phyloP scores from a whole-genome alignment of 2,888 invertebrate genomes.

The Amblyjoppa proteus region DNA sequence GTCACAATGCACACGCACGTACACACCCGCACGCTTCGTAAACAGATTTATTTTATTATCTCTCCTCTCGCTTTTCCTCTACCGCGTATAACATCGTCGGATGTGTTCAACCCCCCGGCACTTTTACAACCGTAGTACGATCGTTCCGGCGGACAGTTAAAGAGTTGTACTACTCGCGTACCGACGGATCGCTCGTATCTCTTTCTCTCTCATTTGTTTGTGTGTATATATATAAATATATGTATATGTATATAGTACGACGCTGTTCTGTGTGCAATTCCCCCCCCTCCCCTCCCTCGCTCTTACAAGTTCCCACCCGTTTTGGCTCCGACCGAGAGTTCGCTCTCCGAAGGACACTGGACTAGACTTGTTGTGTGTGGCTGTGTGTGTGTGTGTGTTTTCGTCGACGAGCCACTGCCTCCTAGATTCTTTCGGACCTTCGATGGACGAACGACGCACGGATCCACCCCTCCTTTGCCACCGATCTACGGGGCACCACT shows the following conservation, averaged over 20 bases:
- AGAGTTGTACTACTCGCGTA: conserved; percentile 36
- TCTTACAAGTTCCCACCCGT: conserved; percentile 15
- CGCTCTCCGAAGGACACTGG: background rate
- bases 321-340: conserved; percentile 5
- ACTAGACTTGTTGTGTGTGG: background rate
- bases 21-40: conserved; percentile 38
- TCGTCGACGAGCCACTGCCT: background rate
- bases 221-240: background rate
- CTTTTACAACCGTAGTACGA: conserved; percentile 22
- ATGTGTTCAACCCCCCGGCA: background rate
- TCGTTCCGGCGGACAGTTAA: background rate
- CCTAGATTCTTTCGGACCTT: background rate
- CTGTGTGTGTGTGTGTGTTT: too few relatives aligned
- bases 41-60: conserved; percentile 4
- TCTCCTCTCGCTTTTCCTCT: conserved; percentile 8
- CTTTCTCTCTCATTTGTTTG: background rate
- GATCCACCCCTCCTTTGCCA: background rate
- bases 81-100: background rate
- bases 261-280: background rate
- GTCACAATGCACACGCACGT: conserved; percentile 12
- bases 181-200: background rate
- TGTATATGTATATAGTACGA: background rate
- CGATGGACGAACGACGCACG: background rate
- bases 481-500: background rate
- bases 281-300: background rate